Conservation (phyloP, 2,888 invertebrate genomes). For the Drosophila sordidapex region DNA sequence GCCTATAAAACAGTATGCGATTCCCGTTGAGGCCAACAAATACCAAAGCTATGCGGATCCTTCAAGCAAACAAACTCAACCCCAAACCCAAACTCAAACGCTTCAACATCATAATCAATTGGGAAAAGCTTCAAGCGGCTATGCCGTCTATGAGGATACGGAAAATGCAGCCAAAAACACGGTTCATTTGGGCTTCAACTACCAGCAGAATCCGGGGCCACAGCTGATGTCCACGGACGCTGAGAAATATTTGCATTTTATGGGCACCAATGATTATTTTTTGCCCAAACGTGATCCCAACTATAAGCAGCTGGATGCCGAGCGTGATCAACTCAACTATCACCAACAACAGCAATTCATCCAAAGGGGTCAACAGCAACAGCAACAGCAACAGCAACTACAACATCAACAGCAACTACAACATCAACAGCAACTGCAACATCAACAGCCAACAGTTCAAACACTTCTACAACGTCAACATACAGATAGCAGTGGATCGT, state of each 20-base stretch:
- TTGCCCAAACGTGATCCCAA: conserved; percentile 82
- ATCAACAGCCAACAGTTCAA: conserved; percentile 33
- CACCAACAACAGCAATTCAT: conserved; percentile 60
- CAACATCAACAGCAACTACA: conserved; percentile 20
- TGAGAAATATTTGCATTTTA: conserved; percentile 82
- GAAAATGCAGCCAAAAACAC: conserved; percentile 52
- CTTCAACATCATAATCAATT: conserved; percentile 28
- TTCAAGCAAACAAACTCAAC: conserved; percentile 28
- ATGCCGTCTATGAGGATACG: conserved; percentile 80
- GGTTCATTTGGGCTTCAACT: conserved; percentile 24
- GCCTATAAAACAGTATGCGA: conserved; percentile 65
- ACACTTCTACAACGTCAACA: conserved; percentile 21
- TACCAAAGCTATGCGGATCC: conserved; percentile 29
- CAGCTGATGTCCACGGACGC: conserved; percentile 72
- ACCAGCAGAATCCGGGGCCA: conserved; percentile 41
- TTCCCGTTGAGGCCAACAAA: conserved; percentile 60
- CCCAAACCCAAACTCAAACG: conserved; percentile 1
- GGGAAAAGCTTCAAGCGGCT: conserved; percentile 40
- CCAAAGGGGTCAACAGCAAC: conserved; percentile 58
- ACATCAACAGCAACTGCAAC: conserved; percentile 29
- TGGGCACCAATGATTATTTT: conserved; percentile 83
- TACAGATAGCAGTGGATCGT: conserved; percentile 49
- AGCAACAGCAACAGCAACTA: conserved; percentile 36
- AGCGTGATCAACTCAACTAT: conserved; percentile 59
- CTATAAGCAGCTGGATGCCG: conserved; percentile 77